A percentile compares a stretch with the other conserved stretches of the same genome.
These are phyloP conservation scores for Dioctria linearis DNA, from an alignment of 2,888 invertebrate genomes.

Conservation along the genomic window DNA sequence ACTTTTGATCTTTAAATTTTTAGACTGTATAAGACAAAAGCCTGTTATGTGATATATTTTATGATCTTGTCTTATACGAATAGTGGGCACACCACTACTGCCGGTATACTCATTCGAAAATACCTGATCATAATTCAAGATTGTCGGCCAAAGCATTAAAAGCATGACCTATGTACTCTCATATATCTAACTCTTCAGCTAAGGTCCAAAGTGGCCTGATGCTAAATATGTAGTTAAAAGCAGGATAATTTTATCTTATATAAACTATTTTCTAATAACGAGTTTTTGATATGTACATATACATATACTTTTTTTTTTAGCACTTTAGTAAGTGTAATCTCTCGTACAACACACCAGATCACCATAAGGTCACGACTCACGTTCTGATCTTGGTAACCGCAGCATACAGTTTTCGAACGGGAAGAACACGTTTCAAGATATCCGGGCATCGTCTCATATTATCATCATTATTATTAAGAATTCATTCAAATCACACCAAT, in stretches of 20 bases:
- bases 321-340: conserved; percentile 3
- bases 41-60: conserved; percentile 4
- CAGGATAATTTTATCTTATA: conserved; percentile 13
- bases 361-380: conserved; percentile 48
- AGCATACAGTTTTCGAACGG: conserved; percentile 36
- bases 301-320: not conserved
- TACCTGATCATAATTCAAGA: not conserved
- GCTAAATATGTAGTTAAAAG: conserved; percentile 6
- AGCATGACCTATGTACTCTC: conserved; percentile 1
- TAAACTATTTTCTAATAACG: conserved; percentile 6
- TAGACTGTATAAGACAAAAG: not conserved
- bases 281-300: conserved; percentile 7
- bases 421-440: conserved; percentile 32
- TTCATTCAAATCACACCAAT: conserved; percentile 13
- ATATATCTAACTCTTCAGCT: not conserved
- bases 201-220: not conserved
- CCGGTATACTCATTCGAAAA: not conserved
- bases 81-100: conserved; percentile 1
- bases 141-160: not conserved
- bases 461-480: conserved; percentile 18
- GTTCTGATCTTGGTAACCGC: not conserved
- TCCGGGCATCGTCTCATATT: not conserved
- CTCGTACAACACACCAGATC: conserved; percentile 10
- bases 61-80: not conserved
- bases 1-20: conserved; percentile 42